These are phyloP conservation scores for Poecile montanus DNA, from an alignment of 2,797 vertebrate species.

Conservation along the genomic window DNA sequence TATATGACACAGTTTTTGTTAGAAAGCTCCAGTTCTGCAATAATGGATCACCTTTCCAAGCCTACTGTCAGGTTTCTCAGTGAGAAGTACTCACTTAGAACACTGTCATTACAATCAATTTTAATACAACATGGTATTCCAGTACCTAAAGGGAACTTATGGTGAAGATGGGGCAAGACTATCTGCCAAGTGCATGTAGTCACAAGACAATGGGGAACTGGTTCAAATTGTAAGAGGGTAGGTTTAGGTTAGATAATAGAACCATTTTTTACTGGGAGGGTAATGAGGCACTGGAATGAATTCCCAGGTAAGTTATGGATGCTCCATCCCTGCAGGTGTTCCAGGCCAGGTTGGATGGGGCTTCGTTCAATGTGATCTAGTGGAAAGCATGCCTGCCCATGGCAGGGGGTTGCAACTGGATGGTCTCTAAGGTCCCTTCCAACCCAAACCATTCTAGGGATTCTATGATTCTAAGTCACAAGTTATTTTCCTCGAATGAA, in stretches of 20 bases:
- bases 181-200: neutral
- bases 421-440: neutral
- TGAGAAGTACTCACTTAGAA: neutral
- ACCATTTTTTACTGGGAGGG: rapidly evolving
- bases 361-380: neutral
- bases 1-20: rapidly evolving
- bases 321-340: neutral
- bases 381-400: neutral
- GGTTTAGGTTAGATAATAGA: neutral
- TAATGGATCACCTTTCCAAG: neutral
- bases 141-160: neutral
- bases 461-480: neutral
- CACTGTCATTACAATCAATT: neutral
- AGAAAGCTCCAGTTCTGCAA: neutral
- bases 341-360: neutral
- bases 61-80: neutral
- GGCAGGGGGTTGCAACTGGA: neutral
- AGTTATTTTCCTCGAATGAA: too few species aligned
- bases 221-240: neutral
- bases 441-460: neutral
- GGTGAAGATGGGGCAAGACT: neutral
- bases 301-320: rapidly evolving
- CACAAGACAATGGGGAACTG: neutral
- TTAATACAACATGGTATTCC: neutral
- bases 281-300: neutral